Evolutionary conservation across 1,140 invertebrate genomes (phyloP).

Genomic region (Helicorthomorpha holstii): DNA sequence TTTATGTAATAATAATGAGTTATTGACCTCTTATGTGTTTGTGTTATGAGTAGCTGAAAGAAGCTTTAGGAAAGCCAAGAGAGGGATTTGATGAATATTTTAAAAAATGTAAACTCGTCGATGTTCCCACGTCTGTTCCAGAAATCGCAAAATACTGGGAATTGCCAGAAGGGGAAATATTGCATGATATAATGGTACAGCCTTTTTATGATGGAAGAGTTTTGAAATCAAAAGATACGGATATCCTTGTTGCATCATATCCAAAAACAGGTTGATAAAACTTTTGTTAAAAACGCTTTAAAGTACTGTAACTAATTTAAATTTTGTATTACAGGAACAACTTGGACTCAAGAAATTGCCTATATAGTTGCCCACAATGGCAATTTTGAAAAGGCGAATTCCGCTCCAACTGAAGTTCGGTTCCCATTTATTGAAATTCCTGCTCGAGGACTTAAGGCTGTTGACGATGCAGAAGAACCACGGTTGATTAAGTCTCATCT

Average conservation of each 20-base stretch:
- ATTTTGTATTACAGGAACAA: not conserved
- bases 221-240: not conserved
- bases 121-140: not conserved
- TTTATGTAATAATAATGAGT: too few species aligned
- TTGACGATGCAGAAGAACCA: not conserved
- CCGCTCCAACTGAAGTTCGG: not conserved
- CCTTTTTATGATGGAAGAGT: not conserved
- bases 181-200: not conserved
- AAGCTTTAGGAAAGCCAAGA: not conserved
- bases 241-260: not conserved
- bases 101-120: not conserved
- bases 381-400: not conserved
- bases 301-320: not conserved
- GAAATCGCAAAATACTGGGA: not conserved
- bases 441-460: not conserved
- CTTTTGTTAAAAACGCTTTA: not conserved
- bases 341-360: not conserved
- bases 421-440: not conserved
- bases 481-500: not conserved
- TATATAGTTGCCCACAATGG: not conserved
- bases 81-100: not conserved
- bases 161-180: not conserved
- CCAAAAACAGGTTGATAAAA: not conserved
- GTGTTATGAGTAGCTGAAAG: too few species aligned
- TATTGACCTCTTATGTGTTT: too few species aligned